A percentile compares a stretch with the other conserved stretches of the same genome.
These are phyloP conservation scores for Camponotus pennsylvanicus DNA, from an alignment of 1,140 invertebrate species.

Conservation along the genomic window DNA sequence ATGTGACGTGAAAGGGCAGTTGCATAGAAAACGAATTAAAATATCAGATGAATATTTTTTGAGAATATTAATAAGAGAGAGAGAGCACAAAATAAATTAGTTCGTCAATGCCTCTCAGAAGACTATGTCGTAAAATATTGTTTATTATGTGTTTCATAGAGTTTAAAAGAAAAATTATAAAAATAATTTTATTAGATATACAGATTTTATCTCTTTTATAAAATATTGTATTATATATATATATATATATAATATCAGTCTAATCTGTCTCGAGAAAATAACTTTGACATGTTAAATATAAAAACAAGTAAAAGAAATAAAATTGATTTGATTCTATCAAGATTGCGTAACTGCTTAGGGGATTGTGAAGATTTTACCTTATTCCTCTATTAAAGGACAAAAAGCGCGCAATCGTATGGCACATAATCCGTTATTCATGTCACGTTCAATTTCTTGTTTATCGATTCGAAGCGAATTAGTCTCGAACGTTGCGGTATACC, in stretches of 20 bases:
- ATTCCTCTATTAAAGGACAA: conserved; percentile 43
- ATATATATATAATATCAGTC: too few species aligned
- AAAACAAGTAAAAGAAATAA: not conserved
- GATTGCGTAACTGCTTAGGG: not conserved
- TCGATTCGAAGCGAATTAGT: conserved; percentile 68
- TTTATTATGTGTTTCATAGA: not conserved
- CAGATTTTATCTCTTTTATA: not conserved
- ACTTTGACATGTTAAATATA: not conserved
- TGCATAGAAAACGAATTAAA: not conserved
- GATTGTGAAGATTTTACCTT: not conserved
- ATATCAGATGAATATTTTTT: not conserved
- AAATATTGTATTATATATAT: too few species aligned
- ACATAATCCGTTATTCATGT: conserved; percentile 47
- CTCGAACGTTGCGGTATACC: conserved; percentile 44
- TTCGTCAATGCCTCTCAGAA: not conserved
- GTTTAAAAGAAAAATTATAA: not conserved
- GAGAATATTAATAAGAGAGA: not conserved
- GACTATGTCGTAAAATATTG: not conserved
- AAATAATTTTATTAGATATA: not conserved
- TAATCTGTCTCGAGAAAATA: not conserved
- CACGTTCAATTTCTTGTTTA: conserved; percentile 72
- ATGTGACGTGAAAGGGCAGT: not conserved
- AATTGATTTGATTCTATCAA: not conserved
- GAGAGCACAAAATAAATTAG: not conserved
- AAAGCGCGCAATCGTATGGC: not conserved